A percentile compares a stretch with the other conserved stretches of the same genome.
phyloP scores from a whole-genome alignment of 2,888 invertebrate genomes.

The Branchinecta sandiegonensis region DNA sequence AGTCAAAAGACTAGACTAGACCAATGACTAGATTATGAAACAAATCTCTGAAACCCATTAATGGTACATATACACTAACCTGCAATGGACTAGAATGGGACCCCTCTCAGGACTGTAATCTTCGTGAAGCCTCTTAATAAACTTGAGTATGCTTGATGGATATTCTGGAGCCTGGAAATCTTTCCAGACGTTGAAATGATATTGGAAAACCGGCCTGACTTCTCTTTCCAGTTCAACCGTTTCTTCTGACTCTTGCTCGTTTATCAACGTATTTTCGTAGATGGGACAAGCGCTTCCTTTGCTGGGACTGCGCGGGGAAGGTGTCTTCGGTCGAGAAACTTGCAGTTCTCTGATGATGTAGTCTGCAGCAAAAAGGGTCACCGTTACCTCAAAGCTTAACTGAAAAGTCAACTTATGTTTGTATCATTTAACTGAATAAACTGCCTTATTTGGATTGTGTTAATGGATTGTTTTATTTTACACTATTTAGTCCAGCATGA shows the following conservation, averaged over 20 bases:
- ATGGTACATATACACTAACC: conserved; percentile 31
- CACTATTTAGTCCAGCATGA: no score
- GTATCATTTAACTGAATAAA: no score
- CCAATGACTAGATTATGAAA: no score
- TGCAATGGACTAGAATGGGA: conserved; percentile 75
- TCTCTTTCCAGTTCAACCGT: conserved; percentile 26
- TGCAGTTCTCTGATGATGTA: conserved; percentile 66
- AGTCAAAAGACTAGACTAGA: no score
- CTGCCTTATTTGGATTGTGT: no score
- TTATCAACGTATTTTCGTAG: not conserved
- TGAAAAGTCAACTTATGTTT: no score
- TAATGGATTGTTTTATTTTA: no score
- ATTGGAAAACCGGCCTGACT: conserved; percentile 59
- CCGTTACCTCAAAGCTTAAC: no score
- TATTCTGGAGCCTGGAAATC: conserved; percentile 92
- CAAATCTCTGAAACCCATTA: conserved; percentile 18
- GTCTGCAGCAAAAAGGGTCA: conserved; percentile 41
- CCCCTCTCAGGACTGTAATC: conserved; percentile 65
- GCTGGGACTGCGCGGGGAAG: not conserved
- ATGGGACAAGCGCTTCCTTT: not conserved
- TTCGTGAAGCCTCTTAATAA: conserved; percentile 73
- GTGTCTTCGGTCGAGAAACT: conserved; percentile 34
- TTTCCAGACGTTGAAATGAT: conserved; percentile 90
- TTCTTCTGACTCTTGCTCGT: conserved; percentile 25
- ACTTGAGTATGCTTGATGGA: conserved; percentile 77